Evolutionary conservation across 2,888 invertebrate genomes (phyloP).

Genomic region (Willowsia nigromaculata): DNA sequence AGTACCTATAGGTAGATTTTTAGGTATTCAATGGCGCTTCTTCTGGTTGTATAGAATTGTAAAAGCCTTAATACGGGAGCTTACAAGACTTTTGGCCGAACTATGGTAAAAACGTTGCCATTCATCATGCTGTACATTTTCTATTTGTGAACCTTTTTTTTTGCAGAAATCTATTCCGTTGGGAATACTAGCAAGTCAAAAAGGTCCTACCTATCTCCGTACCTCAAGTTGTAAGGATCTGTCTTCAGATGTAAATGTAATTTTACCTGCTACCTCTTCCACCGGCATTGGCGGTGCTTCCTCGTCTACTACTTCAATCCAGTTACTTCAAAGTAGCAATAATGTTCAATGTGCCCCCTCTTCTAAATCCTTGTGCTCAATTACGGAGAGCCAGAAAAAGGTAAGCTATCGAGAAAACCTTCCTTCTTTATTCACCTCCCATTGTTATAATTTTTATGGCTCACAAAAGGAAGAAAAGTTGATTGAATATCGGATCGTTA

Average conservation of each 20-base stretch:
- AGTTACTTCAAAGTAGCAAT: constrained; percentile 34
- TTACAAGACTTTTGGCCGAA: background rate
- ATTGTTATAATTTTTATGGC: constrained; percentile 12
- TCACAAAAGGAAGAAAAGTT: background rate
- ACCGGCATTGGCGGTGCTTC: constrained; percentile 35
- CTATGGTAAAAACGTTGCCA: background rate
- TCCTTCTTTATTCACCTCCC: background rate
- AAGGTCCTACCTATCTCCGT: constrained; percentile 50
- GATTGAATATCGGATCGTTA: background rate
- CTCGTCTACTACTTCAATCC: constrained; percentile 53
- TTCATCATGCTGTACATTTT: background rate
- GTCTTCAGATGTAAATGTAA: constrained; percentile 62
- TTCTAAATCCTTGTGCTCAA: constrained; percentile 60
- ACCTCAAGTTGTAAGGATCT: constrained; percentile 62
- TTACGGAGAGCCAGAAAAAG: constrained; percentile 61
- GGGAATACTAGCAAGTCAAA: constrained; percentile 60
- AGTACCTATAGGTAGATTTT: background rate
- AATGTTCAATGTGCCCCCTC: constrained; percentile 15
- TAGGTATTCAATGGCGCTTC: background rate
- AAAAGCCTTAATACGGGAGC: background rate
- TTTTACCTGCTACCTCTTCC: constrained; percentile 53
- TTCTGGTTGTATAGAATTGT: too few species aligned
- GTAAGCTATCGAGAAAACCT: constrained; percentile 26
- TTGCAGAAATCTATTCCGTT: constrained; percentile 48
- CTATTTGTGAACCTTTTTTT: constrained; percentile 30